These are phyloP conservation scores for Lamproptera curius DNA, from an alignment of 2,888 invertebrate species.

Conservation along the genomic window DNA sequence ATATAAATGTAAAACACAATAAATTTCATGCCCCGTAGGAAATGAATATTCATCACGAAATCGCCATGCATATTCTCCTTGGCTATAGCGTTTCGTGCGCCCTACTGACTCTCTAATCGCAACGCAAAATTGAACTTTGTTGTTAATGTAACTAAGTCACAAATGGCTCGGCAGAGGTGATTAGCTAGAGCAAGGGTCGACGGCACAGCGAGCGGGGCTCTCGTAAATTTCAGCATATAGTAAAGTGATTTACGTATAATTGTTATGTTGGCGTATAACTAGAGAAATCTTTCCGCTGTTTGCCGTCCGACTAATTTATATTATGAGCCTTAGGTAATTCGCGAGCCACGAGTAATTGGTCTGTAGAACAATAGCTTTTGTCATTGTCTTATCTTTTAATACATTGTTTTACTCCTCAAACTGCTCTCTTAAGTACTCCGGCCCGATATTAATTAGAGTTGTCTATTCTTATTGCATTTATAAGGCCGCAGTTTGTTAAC, in stretches of 20 bases:
- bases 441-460: constrained; percentile 51
- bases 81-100: constrained; percentile 66
- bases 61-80: constrained; percentile 78
- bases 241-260: constrained; percentile 79
- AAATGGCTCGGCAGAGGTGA: constrained; percentile 43
- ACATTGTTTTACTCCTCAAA: constrained; percentile 62
- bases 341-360: constrained; percentile 75
- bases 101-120: constrained; percentile 39
- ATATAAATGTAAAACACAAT: constrained; percentile 79
- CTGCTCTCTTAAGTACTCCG: constrained; percentile 59
- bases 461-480: constrained; percentile 32
- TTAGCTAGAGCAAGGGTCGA: constrained; percentile 54
- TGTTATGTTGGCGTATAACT: constrained; percentile 78
- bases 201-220: constrained; percentile 53
- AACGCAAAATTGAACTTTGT: constrained; percentile 60
- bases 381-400: constrained; percentile 71
- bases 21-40: constrained; percentile 79
- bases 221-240: constrained; percentile 79
- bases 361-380: constrained; percentile 77
- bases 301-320: constrained; percentile 76
- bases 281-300: constrained; percentile 79
- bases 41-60: constrained; percentile 79
- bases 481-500: too few relatives aligned
- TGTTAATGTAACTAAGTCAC: constrained; percentile 43
- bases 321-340: constrained; percentile 78